Evolutionary conservation across 2,888 invertebrate genomes (phyloP).

Genomic region (Tromatobia lineatoria): DNA sequence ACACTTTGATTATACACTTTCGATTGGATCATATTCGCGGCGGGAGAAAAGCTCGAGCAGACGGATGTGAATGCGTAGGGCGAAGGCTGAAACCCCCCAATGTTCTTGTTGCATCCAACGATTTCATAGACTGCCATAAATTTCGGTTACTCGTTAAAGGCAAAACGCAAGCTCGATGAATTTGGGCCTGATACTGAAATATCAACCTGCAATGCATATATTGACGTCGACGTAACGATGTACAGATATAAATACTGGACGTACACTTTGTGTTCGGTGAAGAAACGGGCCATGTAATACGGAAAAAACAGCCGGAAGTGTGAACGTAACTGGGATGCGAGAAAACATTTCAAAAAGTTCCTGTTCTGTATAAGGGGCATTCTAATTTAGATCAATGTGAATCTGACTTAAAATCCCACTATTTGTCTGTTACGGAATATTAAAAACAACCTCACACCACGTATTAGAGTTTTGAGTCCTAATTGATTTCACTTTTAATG

Average conservation of each 20-base stretch:
- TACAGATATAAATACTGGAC: conserved; percentile 13
- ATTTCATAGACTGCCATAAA: conserved; percentile 54
- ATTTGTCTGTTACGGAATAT: not conserved
- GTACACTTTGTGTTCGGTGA: conserved; percentile 27
- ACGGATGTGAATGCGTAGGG: not conserved
- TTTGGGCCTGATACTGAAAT: conserved; percentile 15
- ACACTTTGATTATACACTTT: conserved; percentile 19
- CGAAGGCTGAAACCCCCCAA: not conserved
- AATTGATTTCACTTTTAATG: not conserved
- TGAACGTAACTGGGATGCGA: conserved; percentile 56
- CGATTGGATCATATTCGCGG: not conserved
- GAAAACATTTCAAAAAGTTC: conserved; percentile 28
- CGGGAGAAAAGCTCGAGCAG: not conserved
- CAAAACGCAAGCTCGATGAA: conserved; percentile 37
- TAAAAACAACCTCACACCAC: not conserved
- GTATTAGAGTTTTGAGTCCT: not conserved
- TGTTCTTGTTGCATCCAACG: conserved; percentile 16
- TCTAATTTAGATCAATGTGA: not conserved
- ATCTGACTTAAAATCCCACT: not conserved
- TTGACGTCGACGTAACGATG: not conserved
- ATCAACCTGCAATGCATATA: not conserved
- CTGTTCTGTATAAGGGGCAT: conserved; percentile 10
- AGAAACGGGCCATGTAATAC: conserved; percentile 50
- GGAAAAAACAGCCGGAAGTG: conserved; percentile 61
- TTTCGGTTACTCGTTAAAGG: conserved; percentile 33